A percentile compares a stretch with the other conserved stretches of the same genome.
Conservation (phyloP, 92 coral and sea anemone genomes). For the Anthopleura xanthogrammica region DNA sequence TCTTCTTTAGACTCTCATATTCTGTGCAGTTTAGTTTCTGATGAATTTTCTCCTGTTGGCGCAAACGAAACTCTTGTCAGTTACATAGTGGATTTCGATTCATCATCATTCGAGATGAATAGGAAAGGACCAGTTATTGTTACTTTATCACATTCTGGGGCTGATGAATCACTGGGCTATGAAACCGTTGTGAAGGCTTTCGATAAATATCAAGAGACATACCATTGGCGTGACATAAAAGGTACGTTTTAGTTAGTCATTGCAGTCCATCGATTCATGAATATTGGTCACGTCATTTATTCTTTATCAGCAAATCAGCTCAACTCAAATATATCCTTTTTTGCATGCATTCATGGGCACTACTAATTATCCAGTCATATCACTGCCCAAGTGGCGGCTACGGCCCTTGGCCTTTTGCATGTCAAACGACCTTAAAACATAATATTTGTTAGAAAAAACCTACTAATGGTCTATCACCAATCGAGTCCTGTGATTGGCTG, state of each 20-base stretch:
- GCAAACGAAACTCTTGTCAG: constrained; percentile 43
- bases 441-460: too few species aligned
- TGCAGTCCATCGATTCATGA: too few species aligned
- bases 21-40: neutral
- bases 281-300: too few species aligned
- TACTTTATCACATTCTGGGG: constrained; percentile 12
- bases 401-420: too few species aligned
- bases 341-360: too few species aligned
- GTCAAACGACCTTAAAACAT: too few species aligned
- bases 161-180: constrained; percentile 11
- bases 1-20: too few species aligned
- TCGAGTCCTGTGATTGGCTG: too few species aligned
- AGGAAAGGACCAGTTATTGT: neutral
- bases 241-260: neutral
- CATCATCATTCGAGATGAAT: neutral
- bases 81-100: constrained; percentile 35
- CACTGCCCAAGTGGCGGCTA: too few species aligned
- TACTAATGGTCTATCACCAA: too few species aligned
- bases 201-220: neutral
- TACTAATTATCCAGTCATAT: neutral
- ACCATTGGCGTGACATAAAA: neutral
- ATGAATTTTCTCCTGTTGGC: constrained; percentile 21
- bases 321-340: too few species aligned
- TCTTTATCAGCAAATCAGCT: too few species aligned
- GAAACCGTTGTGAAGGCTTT: constrained; percentile 12